Evolutionary conservation across 2,888 invertebrate species (phyloP).

Genomic region (Eupeodes luniger): DNA sequence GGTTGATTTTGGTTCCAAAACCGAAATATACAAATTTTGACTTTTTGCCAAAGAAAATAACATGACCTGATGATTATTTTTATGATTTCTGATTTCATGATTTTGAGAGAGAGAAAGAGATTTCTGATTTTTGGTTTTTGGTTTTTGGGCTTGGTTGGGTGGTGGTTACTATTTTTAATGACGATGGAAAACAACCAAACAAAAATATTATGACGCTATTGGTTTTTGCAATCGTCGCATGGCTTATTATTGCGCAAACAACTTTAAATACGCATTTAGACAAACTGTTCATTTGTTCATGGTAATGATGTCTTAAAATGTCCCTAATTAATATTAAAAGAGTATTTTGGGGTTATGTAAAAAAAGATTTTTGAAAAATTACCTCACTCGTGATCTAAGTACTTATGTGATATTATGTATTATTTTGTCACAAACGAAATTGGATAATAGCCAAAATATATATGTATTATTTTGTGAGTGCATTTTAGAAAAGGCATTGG

Average conservation of each 20-base stretch:
- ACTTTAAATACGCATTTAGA: slow-evolving; percentile 45
- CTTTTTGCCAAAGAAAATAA: slow-evolving; percentile 47
- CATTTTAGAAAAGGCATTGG: slow-evolving; percentile 55
- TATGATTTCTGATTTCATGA: slow-evolving; percentile 62
- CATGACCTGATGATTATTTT: slow-evolving; percentile 64
- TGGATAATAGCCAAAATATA: slow-evolving; percentile 42
- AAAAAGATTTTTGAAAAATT: not conserved
- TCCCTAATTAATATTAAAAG: not conserved
- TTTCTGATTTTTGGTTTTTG: not conserved
- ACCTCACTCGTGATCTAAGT: not conserved
- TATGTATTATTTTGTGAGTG: not conserved
- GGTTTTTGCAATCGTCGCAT: not conserved
- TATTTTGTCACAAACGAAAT: slow-evolving; percentile 49
- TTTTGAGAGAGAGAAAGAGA: not conserved
- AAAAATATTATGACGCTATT: slow-evolving; percentile 44
- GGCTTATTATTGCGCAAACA: slow-evolving; percentile 46
- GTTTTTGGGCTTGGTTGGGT: not conserved
- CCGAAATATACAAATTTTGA: slow-evolving; percentile 36
- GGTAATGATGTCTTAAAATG: slow-evolving; percentile 38
- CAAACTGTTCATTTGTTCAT: slow-evolving; percentile 44
- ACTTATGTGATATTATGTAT: not conserved
- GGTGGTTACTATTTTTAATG: slow-evolving; percentile 38
- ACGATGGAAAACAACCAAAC: slow-evolving; percentile 25
- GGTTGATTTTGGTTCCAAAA: not conserved
- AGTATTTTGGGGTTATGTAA: not conserved